Evolutionary conservation across 2,113 vertebrate genomes (phyloP).

Genomic region (Mustela lutreola): DNA sequence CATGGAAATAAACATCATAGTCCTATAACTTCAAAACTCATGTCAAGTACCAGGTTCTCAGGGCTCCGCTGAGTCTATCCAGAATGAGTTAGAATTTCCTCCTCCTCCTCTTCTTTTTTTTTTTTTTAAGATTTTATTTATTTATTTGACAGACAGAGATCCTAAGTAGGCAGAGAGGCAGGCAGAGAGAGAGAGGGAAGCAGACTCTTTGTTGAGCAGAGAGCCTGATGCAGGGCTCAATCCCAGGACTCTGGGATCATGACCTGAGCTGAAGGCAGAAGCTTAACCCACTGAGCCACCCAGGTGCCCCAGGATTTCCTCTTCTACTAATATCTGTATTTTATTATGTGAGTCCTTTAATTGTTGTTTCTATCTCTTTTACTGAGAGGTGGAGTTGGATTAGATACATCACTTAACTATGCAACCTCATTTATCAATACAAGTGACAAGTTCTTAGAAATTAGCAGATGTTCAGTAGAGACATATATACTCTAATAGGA

Average conservation of each 20-base stretch:
- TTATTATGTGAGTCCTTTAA: background rate
- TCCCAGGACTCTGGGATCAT: no score
- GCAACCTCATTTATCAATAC: background rate
- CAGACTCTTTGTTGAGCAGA: no score
- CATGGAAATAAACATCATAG: background rate
- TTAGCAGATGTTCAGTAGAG: background rate
- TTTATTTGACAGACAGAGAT: no score
- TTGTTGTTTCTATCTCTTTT: conserved; percentile 1
- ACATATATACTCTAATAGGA: background rate
- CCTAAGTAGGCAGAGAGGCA: no score
- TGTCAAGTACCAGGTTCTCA: background rate
- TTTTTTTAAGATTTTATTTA: no score
- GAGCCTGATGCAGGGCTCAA: no score
- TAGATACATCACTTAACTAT: background rate
- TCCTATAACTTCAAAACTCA: background rate
- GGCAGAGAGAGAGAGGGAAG: no score
- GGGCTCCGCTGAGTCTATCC: background rate
- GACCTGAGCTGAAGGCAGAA: no score
- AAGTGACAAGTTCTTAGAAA: conserved; percentile 37
- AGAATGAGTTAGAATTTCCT: background rate
- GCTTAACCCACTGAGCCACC: no score
- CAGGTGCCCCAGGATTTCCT: background rate
- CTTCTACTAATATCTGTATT: background rate
- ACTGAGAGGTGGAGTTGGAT: background rate
- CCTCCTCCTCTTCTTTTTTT: no score